Percentiles rank a stretch among this genome's conserved stretches.
phyloP scores from a whole-genome alignment of 2,113 vertebrate species.

The Hoplias malabaricus region DNA sequence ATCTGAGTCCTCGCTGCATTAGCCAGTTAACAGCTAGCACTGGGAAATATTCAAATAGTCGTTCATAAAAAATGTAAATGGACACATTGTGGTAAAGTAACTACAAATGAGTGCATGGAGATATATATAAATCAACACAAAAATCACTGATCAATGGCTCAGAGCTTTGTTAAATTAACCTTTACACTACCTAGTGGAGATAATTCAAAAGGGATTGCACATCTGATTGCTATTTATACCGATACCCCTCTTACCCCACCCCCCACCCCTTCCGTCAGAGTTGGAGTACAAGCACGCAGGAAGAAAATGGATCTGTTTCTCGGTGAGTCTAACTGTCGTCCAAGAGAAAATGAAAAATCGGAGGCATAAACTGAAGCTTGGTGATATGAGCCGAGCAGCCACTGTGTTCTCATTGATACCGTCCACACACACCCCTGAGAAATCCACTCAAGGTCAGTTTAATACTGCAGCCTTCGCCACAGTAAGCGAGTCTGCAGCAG shows the following conservation, averaged over 20 bases:
- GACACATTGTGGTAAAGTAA: too few relatives aligned
- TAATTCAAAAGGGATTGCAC: background rate
- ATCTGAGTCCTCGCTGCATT: too few relatives aligned
- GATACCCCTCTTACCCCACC: background rate
- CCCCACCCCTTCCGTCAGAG: slow-evolving; percentile 6
- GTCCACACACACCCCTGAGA: slow-evolving; percentile 29
- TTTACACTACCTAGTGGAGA: too few relatives aligned
- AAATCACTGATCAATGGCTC: too few relatives aligned
- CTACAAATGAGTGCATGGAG: too few relatives aligned
- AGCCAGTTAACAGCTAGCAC: too few relatives aligned
- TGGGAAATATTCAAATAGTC: too few relatives aligned
- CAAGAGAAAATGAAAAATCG: slow-evolving; percentile 37
- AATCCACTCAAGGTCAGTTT: slow-evolving; percentile 45
- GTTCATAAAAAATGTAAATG: too few relatives aligned
- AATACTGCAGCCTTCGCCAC: slow-evolving; percentile 34
- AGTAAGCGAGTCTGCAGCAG: background rate
- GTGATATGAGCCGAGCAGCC: slow-evolving; percentile 20
- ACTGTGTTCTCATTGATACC: slow-evolving; percentile 27
- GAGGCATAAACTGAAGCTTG: slow-evolving; percentile 25
- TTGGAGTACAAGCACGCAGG: background rate
- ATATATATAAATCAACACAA: too few relatives aligned
- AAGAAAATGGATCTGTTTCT: slow-evolving; percentile 32
- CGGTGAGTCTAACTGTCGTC: slow-evolving; percentile 18
- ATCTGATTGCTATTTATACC: background rate
- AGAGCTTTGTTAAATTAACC: too few relatives aligned